Percentiles rank a stretch among this genome's conserved stretches.
Evolutionary conservation across 2,797 vertebrate species (phyloP).

Genomic region (Semaprochilodus insignis): DNA sequence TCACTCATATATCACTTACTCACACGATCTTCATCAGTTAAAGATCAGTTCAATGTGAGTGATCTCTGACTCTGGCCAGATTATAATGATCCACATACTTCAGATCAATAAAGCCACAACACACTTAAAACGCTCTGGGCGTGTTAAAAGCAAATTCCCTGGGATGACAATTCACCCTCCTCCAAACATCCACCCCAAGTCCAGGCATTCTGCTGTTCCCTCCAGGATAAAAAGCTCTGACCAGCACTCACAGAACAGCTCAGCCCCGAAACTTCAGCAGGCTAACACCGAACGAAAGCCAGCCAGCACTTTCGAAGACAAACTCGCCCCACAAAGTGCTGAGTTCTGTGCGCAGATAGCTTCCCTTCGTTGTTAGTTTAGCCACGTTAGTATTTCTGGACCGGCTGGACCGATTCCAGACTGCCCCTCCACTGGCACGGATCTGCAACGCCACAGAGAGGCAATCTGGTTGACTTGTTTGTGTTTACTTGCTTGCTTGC

Average conservation of each 20-base stretch:
- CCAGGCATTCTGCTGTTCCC: not conserved
- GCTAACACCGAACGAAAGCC: not conserved
- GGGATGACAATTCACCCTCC: too few relatives aligned
- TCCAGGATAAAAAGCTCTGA: not conserved
- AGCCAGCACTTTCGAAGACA: not conserved
- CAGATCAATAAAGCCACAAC: too few relatives aligned
- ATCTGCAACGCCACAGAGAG: not conserved
- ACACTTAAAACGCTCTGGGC: too few relatives aligned
- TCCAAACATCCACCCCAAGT: too few relatives aligned
- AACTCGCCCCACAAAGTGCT: not conserved
- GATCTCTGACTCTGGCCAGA: too few relatives aligned
- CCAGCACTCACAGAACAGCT: not conserved
- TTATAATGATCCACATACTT: too few relatives aligned
- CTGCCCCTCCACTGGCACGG: not conserved
- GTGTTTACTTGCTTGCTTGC: slow-evolving; percentile 40
- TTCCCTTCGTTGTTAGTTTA: not conserved
- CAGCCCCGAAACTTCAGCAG: not conserved
- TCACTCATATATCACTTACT: too few relatives aligned
- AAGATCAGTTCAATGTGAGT: too few relatives aligned
- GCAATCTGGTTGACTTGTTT: slow-evolving; percentile 10
- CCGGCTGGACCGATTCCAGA: not conserved
- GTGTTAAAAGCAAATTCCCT: too few relatives aligned
- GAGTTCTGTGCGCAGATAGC: not conserved
- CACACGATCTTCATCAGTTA: too few relatives aligned
- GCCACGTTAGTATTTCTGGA: not conserved